phyloP scores from a whole-genome alignment of 2,113 vertebrate species.

The Psilopsiagon aurifrons region DNA sequence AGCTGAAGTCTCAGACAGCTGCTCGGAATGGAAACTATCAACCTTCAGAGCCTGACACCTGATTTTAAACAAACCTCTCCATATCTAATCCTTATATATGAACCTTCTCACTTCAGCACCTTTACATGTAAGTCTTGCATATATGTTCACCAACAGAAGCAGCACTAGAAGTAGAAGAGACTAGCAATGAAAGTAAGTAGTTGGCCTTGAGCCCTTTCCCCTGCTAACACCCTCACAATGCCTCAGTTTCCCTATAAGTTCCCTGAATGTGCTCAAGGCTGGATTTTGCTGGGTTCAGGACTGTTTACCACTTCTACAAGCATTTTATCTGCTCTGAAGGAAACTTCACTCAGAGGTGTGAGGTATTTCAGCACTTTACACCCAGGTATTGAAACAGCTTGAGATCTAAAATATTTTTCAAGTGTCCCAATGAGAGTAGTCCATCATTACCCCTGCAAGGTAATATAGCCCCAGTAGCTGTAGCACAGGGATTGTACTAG shows the following conservation, averaged over 20 bases:
- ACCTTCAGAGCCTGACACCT: background rate
- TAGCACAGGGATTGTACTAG: background rate
- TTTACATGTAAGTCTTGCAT: background rate
- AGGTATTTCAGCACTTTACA: background rate
- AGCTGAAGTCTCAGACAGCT: background rate
- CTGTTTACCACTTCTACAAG: background rate
- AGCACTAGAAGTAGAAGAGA: background rate
- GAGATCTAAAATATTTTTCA: background rate
- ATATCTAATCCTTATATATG: background rate
- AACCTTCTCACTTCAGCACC: background rate
- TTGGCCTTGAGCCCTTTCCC: background rate
- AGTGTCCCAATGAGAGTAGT: background rate
- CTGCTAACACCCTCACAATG: background rate
- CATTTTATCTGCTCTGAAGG: background rate
- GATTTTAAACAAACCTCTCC: background rate
- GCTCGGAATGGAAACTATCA: background rate
- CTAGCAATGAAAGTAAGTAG: background rate
- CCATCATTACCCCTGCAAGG: background rate
- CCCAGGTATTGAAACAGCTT: background rate
- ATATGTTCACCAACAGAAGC: background rate
- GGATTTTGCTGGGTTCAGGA: background rate
- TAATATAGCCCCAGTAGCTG: fast-evolving
- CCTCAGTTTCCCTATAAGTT: background rate
- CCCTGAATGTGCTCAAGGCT: fast-evolving
- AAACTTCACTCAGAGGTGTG: background rate